Evolutionary conservation across 1,140 invertebrate species (phyloP).

Genomic region (Scaptomyza montana): DNA sequence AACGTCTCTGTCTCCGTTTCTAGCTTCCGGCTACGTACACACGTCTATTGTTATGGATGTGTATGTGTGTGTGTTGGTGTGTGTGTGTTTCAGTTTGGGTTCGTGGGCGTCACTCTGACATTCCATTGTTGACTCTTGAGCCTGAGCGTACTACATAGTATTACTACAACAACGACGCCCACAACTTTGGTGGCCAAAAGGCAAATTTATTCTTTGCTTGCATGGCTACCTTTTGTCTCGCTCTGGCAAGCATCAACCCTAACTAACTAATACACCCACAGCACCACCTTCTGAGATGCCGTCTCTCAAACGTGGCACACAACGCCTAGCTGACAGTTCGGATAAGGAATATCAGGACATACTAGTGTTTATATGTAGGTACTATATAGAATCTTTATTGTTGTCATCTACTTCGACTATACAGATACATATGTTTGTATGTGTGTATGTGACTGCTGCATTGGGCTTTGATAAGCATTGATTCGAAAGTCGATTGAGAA

Average conservation of each 20-base stretch:
- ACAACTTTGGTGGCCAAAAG: slow-evolving; percentile 70
- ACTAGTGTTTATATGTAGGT: not conserved
- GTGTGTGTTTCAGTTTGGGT: slow-evolving; percentile 26
- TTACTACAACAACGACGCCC: slow-evolving; percentile 6
- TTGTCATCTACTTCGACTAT: not conserved
- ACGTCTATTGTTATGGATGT: slow-evolving; percentile 45
- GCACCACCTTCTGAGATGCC: slow-evolving; percentile 8
- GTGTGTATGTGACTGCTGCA: slow-evolving; percentile 4
- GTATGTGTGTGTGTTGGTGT: slow-evolving; percentile 31
- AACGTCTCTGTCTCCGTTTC: slow-evolving; percentile 45
- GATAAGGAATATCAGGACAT: slow-evolving; percentile 7
- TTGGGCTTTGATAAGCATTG: slow-evolving; percentile 28
- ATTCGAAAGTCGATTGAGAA: not conserved
- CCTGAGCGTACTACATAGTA: slow-evolving; percentile 8
- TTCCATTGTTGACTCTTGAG: slow-evolving; percentile 61
- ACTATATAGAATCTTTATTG: slow-evolving; percentile 19
- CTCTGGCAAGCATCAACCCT: not conserved
- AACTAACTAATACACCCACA: not conserved
- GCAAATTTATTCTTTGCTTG: slow-evolving; percentile 60
- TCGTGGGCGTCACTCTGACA: slow-evolving; percentile 46
- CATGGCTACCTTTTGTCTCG: slow-evolving; percentile 3
- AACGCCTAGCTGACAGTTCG: slow-evolving; percentile 11
- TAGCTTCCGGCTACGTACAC: slow-evolving; percentile 57
- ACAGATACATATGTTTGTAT: not conserved
- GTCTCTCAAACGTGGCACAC: slow-evolving; percentile 39